phyloP scores from a whole-genome alignment of 2,113 vertebrate genomes.

The Erinaceus europaeus region DNA sequence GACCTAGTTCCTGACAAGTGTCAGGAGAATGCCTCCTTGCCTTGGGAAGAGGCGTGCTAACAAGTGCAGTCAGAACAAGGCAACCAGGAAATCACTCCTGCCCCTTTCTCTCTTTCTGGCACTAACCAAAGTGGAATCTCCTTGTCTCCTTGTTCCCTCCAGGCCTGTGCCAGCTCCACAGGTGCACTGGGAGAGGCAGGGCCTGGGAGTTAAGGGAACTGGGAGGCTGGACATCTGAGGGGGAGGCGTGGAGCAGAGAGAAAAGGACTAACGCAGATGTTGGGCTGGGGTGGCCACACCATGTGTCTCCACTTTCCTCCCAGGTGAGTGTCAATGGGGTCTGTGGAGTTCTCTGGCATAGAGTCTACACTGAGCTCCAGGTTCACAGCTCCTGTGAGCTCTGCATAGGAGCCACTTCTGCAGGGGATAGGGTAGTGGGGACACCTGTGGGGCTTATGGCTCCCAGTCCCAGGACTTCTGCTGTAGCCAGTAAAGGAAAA shows the following conservation, averaged over 20 bases:
- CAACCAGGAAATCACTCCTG: fast-evolving
- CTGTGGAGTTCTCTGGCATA: neutral
- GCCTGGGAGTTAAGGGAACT: too few species aligned
- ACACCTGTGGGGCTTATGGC: fast-evolving
- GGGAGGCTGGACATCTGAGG: neutral
- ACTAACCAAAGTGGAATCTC: too few species aligned
- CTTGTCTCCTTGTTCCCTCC: neutral
- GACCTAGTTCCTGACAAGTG: conserved; percentile 55
- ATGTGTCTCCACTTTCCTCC: too few species aligned
- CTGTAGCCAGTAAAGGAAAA: neutral
- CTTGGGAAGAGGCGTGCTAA: too few species aligned
- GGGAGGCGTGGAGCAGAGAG: too few species aligned
- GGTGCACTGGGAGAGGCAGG: neutral
- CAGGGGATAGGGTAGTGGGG: neutral
- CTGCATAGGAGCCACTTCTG: neutral
- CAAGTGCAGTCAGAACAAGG: too few species aligned
- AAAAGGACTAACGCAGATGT: too few species aligned
- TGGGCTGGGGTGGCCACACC: too few species aligned
- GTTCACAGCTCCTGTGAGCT: neutral
- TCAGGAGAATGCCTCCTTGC: neutral
- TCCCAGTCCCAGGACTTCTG: neutral
- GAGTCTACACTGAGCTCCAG: neutral
- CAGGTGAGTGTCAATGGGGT: too few species aligned
- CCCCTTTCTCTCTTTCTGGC: too few species aligned
- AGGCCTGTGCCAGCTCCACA: neutral